These are phyloP conservation scores for Tapirus indicus DNA, from an alignment of 2,797 vertebrate genomes.

Conservation along the genomic window DNA sequence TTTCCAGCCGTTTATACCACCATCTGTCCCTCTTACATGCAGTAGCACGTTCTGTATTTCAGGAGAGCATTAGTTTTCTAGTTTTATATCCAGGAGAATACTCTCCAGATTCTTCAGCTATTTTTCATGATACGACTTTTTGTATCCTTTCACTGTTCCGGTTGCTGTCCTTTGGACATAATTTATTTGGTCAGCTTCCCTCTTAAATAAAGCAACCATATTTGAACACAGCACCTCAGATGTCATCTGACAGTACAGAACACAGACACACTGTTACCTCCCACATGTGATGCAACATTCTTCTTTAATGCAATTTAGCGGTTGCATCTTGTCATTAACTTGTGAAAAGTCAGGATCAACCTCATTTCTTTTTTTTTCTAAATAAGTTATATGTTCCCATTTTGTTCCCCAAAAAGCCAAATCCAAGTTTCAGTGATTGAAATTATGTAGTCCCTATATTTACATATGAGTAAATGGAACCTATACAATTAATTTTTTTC, in stretches of 20 bases:
- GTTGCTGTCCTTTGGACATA: background rate
- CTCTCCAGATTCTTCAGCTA: background rate
- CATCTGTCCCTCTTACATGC: fast-evolving
- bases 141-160: background rate
- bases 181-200: background rate
- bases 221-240: background rate
- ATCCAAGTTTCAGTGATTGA: background rate
- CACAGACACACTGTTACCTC: background rate
- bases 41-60: background rate
- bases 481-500: background rate
- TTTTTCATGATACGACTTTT: background rate
- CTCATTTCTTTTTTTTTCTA: background rate
- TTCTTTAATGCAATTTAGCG: background rate
- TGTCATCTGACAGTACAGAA: no score
- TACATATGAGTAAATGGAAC: background rate
- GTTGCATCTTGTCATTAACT: background rate
- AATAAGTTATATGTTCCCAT: background rate
- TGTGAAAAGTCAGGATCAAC: background rate
- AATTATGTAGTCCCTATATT: background rate
- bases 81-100: background rate
- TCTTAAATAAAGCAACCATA: background rate
- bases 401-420: background rate
- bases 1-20: no score
- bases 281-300: fast-evolving
- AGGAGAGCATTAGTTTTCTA: background rate